These are phyloP conservation scores for Enteromius afrohamiltoni DNA, from an alignment of 2,797 vertebrate genomes.

Conservation along the genomic window DNA sequence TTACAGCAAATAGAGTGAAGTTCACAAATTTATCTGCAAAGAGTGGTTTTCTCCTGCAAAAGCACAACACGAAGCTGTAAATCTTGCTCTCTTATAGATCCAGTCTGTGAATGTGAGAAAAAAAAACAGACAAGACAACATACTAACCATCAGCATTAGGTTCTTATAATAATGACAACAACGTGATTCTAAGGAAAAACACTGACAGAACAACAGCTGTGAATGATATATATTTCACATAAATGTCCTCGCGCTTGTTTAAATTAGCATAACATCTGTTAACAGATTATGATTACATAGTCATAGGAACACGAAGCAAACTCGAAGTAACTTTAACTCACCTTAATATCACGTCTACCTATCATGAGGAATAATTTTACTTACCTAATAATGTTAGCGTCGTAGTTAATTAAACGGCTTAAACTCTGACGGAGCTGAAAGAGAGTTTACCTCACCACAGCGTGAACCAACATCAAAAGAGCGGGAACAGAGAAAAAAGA, in stretches of 20 bases:
- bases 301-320: background rate
- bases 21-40: background rate
- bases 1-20: background rate
- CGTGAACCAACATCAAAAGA: background rate
- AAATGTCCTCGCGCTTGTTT: background rate
- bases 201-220: background rate
- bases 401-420: background rate
- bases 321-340: background rate
- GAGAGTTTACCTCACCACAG: background rate
- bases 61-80: background rate
- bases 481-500: background rate
- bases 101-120: background rate
- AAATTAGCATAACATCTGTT: background rate
- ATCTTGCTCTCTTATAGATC: background rate
- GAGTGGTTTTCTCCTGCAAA: background rate
- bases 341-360: background rate
- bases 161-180: background rate
- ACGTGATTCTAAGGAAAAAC: background rate
- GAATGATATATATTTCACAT: background rate
- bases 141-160: background rate
- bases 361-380: background rate
- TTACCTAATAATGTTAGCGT: no score
- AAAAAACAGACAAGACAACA: background rate
- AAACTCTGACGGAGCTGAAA: background rate
- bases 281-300: background rate